These are phyloP conservation scores for Chrysomallon squamiferum DNA, from an alignment of 1,140 invertebrate genomes.

Conservation along the genomic window DNA sequence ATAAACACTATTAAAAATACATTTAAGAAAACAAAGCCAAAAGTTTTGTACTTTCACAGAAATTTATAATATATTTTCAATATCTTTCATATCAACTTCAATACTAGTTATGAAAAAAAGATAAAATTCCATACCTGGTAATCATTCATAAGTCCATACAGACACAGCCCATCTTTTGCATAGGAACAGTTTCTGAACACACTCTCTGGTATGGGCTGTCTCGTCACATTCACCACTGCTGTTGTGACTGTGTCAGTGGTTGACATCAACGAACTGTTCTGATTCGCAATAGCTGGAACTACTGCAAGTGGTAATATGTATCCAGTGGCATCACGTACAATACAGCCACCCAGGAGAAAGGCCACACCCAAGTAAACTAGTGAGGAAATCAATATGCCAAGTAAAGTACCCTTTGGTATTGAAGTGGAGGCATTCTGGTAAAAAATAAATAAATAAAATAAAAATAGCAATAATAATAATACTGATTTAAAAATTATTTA, in stretches of 20 bases:
- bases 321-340: conserved; percentile 83
- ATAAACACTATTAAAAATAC: too few relatives aligned
- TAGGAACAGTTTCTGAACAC: conserved; percentile 29
- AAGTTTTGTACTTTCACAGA: too few relatives aligned
- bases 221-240: conserved; percentile 4
- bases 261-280: neutral
- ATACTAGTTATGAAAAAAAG: too few relatives aligned
- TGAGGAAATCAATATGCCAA: conserved; percentile 86
- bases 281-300: neutral
- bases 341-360: conserved; percentile 73
- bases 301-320: conserved; percentile 19
- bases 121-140: conserved; percentile 59
- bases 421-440: conserved; percentile 76
- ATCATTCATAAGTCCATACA: conserved; percentile 79
- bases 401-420: conserved; percentile 79
- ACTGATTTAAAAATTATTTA: too few relatives aligned
- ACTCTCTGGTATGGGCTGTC: conserved; percentile 6
- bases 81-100: too few relatives aligned
- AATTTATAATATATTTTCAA: too few relatives aligned
- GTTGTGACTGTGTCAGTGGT: neutral
- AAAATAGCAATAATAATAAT: too few relatives aligned
- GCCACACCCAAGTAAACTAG: conserved; percentile 85
- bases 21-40: too few relatives aligned
- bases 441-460: too few relatives aligned
- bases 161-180: conserved; percentile 63